Evolutionary conservation across 2,888 invertebrate genomes (phyloP).

Genomic region (Sesia apiformis): DNA sequence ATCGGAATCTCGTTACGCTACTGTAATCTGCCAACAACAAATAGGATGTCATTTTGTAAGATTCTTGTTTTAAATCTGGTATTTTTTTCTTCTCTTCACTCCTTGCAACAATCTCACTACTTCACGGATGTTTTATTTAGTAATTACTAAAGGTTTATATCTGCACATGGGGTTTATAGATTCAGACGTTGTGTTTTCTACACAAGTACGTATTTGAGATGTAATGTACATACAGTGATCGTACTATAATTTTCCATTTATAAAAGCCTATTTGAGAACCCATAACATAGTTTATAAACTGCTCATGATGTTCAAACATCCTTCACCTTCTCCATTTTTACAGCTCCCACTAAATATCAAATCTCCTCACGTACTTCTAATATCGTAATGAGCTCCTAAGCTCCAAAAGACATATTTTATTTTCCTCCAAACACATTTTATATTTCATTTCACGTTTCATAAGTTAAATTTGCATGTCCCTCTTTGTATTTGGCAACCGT

Average conservation of each 20-base stretch:
- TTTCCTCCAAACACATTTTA: slow-evolving; percentile 65
- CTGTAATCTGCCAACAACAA: slow-evolving; percentile 56
- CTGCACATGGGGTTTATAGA: no score
- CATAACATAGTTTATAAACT: neutral
- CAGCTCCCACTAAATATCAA: slow-evolving; percentile 21
- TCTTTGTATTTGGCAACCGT: slow-evolving; percentile 63
- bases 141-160: no score
- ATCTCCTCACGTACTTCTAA: slow-evolving; percentile 68
- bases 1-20: slow-evolving; percentile 65
- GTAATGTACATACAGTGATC: no score
- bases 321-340: neutral
- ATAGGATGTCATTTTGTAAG: slow-evolving; percentile 42
- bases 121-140: no score
- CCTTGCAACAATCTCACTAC: neutral
- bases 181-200: no score
- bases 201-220: no score
- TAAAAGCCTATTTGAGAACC: neutral
- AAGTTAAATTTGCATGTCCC: slow-evolving; percentile 68
- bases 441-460: slow-evolving; percentile 74
- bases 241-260: no score
- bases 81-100: slow-evolving; percentile 1
- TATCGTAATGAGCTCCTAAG: slow-evolving; percentile 66
- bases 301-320: neutral
- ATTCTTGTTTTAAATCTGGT: slow-evolving; percentile 13
- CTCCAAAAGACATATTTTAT: slow-evolving; percentile 64